Percentiles rank a stretch among this genome's conserved stretches.
These are phyloP conservation scores for Eurypyga helias DNA, from an alignment of 2,113 vertebrate genomes.

Conservation along the genomic window DNA sequence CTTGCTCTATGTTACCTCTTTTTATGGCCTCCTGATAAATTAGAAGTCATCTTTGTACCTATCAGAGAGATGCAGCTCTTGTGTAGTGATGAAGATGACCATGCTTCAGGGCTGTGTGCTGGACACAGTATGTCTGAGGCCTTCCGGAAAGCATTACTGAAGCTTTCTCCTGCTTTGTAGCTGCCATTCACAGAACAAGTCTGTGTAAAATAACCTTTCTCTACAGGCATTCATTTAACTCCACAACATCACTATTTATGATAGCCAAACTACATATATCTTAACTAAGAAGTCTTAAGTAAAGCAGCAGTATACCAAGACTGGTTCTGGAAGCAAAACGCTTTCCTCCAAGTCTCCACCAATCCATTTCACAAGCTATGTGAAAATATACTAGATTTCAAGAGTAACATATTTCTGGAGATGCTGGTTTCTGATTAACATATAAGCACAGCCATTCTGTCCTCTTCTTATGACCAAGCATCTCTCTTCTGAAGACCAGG, in stretches of 20 bases:
- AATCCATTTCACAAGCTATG: background rate
- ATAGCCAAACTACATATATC: background rate
- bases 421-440: background rate
- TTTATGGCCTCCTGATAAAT: background rate
- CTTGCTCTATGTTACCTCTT: background rate
- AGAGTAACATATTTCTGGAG: background rate
- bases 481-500: background rate
- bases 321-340: background rate
- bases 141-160: background rate
- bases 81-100: background rate
- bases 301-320: accelerated
- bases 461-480: background rate
- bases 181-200: background rate
- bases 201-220: background rate
- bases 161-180: background rate
- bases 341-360: background rate
- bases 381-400: background rate
- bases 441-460: background rate
- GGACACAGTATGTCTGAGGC: background rate
- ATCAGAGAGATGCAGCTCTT: background rate
- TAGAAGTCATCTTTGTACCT: background rate
- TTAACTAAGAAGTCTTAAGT: background rate
- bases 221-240: background rate
- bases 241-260: background rate
- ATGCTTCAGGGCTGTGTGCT: background rate